Evolutionary conservation across 2,888 invertebrate genomes (phyloP), one percentile per base, ranked within the genome.

Genomic region (Idaea straminata): DNA sequence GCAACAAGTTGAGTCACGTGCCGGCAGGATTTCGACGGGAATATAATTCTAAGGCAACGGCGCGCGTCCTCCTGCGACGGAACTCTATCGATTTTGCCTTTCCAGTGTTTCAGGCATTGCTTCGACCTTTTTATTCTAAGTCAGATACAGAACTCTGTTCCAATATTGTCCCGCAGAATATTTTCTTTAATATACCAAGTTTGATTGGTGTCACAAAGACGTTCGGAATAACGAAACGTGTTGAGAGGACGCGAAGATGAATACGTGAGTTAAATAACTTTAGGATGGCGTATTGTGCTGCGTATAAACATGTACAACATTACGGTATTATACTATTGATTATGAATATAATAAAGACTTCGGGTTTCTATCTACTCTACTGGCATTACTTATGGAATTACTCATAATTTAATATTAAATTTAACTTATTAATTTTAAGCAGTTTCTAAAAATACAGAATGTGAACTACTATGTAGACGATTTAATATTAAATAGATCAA

Each of bases 1-100:
- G 92, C 91, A 92, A 92, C 92, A 92, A 92, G 92, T 92, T 86
- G 88, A 83, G 88, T 91, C 92, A 92, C 91, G 92, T 91, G 91
- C 91, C 80, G 79, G 81, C 72, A 75, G 84, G 88, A 86, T 88
- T 87, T 83, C 81, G 83, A 79, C 80, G 81, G 79, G 85, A 86
- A 89, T 87, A 86, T 88, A 85, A 88, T 87, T 86, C 74, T 77
- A 80, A 86, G 80, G 79, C 80, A 82, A 85, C 87, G 86, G 88
- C 88, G 89, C 87, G 88, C 88, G 91, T 86, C 86, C 85, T 81
- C 83, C 81, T 79, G 82, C 83, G 81, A 85, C 87, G 81, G 83
- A 74, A 77, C 74, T 79, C 79, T 91, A 92, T 92, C 89, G 91
- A 92, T 92, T 88, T 89, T 85, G 82, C 80, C 80, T 80, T 34